Evolutionary conservation across 1,140 invertebrate species (phyloP), one percentile per base, ranked within the genome.

Genomic region (Goniozus legneri): DNA sequence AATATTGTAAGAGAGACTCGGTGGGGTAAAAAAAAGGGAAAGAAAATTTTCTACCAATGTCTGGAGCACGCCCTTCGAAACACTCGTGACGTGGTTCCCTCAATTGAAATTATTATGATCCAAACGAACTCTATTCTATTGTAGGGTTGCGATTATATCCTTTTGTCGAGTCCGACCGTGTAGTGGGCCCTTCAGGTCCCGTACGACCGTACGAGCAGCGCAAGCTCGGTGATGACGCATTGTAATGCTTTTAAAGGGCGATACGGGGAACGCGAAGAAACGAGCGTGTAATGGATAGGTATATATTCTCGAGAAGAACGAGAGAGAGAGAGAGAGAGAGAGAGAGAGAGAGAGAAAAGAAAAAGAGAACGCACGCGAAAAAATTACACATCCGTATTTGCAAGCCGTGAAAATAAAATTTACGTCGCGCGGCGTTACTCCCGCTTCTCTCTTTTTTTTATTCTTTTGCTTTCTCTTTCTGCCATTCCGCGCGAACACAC

Each of bases 41-140:
- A n/a, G n/a, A n/a, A n/a, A n/a, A n/a, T n/a, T n/a, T n/a, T n/a
- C n/a, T n/a, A n/a, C n/a, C n/a, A n/a, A n/a, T n/a, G n/a, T n/a
- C n/a, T n/a, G n/a, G n/a, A n/a, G n/a, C n/a, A 33, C 55, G 52
- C 56, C 56, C 52, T 58, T 50, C 51, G 44, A 58, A 30, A 55
- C 48, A 55, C 52, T 58, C 56, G 10, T 27, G 56, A 36, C 56
- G 45, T 37, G 44, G 57, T 52, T 51, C 49, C 52, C 62, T 58
- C 61, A 67, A 67, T 67, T 67, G 63, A 65, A 65, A 65, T 68
- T 68, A 67, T 68, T 68, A 64, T 60, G 65, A 68, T 67, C 65
- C 64, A 65, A 67, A 68, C 58, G 65, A 68, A 68, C 61, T 68
- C 62, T 56, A 56, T 64, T 65, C 60, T 56, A 67, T 67, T 68